Percentiles rank a stretch among this genome's conserved stretches.
Evolutionary conservation across 1,140 invertebrate species (phyloP).

Genomic region (Danaus plexippus): DNA sequence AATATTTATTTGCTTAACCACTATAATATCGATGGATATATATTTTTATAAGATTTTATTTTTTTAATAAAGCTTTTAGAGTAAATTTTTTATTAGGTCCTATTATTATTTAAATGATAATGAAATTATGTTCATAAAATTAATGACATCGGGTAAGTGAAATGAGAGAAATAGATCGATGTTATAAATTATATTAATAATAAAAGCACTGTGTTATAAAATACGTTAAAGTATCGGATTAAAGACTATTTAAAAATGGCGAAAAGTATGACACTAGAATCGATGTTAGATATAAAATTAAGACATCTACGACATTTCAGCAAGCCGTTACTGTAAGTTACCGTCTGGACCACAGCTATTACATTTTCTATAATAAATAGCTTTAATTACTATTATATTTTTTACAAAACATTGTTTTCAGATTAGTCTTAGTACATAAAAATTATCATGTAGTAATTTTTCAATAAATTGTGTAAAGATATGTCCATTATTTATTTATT

Average conservation of each 20-base stretch:
- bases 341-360: constrained; percentile 27
- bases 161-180: constrained; percentile 41
- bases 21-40: constrained; percentile 15
- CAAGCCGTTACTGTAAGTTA: constrained; percentile 14
- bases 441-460: constrained; percentile 53
- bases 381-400: constrained; percentile 36
- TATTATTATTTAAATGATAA: constrained; percentile 9
- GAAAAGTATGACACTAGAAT: constrained; percentile 4
- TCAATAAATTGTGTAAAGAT: constrained; percentile 64
- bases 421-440: constrained; percentile 12
- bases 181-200: constrained; percentile 25
- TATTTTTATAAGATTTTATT: constrained; percentile 37
- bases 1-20: constrained; percentile 2
- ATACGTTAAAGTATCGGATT: neutral
- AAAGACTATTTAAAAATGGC: too few relatives aligned
- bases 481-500: constrained; percentile 47
- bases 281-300: constrained; percentile 42
- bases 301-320: constrained; percentile 33
- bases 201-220: constrained; percentile 15
- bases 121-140: constrained; percentile 47
- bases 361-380: constrained; percentile 18
- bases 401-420: constrained; percentile 23
- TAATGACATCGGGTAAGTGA: constrained; percentile 50
- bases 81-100: neutral
- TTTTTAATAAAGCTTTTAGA: constrained; percentile 14